These are phyloP conservation scores for Cartodere bifasciata DNA, from an alignment of 2,888 invertebrate species.

Conservation along the genomic window DNA sequence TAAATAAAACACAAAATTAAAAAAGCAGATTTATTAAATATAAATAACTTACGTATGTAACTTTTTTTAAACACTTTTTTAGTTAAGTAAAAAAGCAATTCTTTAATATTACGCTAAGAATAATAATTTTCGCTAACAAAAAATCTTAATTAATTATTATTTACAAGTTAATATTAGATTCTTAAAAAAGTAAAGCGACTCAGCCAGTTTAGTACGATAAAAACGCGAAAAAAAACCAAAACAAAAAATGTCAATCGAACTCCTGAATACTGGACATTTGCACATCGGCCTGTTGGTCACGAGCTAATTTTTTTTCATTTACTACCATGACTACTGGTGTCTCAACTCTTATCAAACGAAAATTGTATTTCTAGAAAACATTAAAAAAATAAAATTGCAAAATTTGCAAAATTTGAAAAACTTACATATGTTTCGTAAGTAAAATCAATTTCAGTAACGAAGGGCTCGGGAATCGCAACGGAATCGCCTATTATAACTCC, in stretches of 20 bases:
- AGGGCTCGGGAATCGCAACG: conserved; percentile 70
- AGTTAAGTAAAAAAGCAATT: no score
- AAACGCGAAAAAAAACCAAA: no score
- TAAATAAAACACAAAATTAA: no score
- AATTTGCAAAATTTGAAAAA: conserved; percentile 10
- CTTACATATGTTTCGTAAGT: conserved; percentile 42
- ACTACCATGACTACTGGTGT: conserved; percentile 61
- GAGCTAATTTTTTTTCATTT: conserved; percentile 61
- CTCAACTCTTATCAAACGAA: conserved; percentile 65
- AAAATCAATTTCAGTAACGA: conserved; percentile 45
- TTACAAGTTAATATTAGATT: no score
- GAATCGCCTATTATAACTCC: conserved; percentile 78
- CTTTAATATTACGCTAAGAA: no score
- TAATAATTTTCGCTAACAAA: no score
- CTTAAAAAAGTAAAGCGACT: no score
- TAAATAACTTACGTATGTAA: no score
- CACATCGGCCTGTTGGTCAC: conserved; percentile 50
- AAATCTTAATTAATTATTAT: no score
- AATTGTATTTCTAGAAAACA: conserved; percentile 53
- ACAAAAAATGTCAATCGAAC: conserved; percentile 37
- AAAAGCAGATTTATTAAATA: no score
- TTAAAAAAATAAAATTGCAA: conserved; percentile 1
- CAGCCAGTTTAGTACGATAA: no score
- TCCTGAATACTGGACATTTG: conserved; percentile 54
- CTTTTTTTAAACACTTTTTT: no score